Evolutionary conservation across 2,113 vertebrate genomes (phyloP).

Genomic region (Acrocephalus arundinaceus): DNA sequence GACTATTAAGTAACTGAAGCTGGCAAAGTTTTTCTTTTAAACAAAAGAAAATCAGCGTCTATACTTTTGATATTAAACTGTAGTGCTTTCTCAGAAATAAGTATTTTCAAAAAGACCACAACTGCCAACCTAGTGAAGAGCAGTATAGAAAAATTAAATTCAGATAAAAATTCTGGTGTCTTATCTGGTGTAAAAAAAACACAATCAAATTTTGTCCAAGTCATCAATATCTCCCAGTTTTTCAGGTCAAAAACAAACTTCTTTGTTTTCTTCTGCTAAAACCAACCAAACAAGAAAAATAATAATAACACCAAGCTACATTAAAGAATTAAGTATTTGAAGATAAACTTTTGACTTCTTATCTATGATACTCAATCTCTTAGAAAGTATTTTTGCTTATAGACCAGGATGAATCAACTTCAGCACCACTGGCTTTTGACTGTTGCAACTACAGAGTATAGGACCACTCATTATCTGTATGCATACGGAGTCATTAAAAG

Average conservation of each 20-base stretch:
- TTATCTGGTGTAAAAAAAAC: background rate
- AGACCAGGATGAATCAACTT: background rate
- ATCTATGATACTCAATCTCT: background rate
- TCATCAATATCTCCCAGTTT: background rate
- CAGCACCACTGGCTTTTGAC: background rate
- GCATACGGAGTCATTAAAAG: background rate
- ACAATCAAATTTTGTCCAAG: background rate
- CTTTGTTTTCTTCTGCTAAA: too few relatives aligned
- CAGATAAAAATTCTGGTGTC: background rate
- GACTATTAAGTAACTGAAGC: background rate
- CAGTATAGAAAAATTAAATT: background rate
- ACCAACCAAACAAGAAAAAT: background rate
- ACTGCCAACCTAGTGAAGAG: background rate
- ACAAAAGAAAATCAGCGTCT: background rate
- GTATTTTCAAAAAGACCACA: background rate
- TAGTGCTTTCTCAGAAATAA: background rate
- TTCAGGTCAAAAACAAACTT: background rate
- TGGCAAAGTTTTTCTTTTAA: background rate
- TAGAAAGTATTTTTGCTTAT: background rate
- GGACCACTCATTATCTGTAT: background rate
- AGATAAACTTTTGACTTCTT: background rate
- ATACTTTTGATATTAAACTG: background rate
- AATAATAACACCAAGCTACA: background rate
- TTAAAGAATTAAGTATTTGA: background rate
- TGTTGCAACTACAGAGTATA: background rate